Percentiles rank a stretch among this genome's conserved stretches.
These are phyloP conservation scores for Macrotis lagotis DNA, from an alignment of 2,113 vertebrate genomes.

Conservation along the genomic window DNA sequence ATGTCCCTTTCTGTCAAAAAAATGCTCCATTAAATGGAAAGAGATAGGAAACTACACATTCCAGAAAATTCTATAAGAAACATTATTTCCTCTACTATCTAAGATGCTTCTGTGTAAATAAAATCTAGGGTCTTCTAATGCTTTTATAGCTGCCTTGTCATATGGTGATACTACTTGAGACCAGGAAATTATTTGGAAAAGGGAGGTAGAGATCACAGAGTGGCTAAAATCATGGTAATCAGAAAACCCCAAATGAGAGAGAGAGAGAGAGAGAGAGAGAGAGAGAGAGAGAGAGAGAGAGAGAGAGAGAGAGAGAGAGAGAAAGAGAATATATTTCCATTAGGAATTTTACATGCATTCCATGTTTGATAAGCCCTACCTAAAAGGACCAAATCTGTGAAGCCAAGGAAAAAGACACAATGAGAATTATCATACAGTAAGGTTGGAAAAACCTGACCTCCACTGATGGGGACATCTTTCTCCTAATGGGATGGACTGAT, in stretches of 20 bases:
- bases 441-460: conserved; percentile 27
- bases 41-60: conserved; percentile 39
- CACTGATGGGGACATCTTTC: conserved; percentile 52
- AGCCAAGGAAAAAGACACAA: conserved; percentile 57
- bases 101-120: conserved; percentile 62
- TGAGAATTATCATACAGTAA: conserved; percentile 7
- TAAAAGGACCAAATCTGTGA: conserved; percentile 64
- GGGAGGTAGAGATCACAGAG: not conserved
- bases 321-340: not conserved
- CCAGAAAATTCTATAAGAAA: conserved; percentile 42
- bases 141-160: conserved; percentile 18
- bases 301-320: conserved; percentile 64
- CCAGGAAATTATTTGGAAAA: not conserved
- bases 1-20: conserved; percentile 38
- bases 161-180: not conserved
- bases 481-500: conserved; percentile 41
- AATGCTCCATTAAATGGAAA: conserved; percentile 50
- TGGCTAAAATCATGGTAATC: not conserved
- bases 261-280: too few relatives aligned
- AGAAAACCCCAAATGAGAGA: not conserved
- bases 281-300: too few relatives aligned
- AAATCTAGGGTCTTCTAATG: not conserved
- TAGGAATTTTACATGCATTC: conserved; percentile 59
- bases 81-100: conserved; percentile 33
- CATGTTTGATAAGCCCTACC: conserved; percentile 67